A percentile compares a stretch with the other conserved stretches of the same genome.
Conservation (phyloP, 1,140 invertebrate genomes). For the Phthorimaea operculella region DNA sequence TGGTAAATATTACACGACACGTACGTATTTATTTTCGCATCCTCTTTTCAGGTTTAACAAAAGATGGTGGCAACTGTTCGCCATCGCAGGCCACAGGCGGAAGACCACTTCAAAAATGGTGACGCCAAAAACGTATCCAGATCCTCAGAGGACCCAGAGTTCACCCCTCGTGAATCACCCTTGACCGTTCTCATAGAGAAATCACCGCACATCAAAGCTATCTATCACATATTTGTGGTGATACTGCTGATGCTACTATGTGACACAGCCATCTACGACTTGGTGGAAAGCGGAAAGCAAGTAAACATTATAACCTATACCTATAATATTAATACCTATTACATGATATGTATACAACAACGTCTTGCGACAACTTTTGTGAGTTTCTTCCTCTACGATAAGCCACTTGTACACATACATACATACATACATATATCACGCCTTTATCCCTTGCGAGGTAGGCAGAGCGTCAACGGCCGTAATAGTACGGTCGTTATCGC, state of each 20-base stretch:
- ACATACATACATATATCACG: too few relatives aligned
- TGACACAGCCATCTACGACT: slow-evolving; percentile 78
- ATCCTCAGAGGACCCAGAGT: slow-evolving; percentile 73
- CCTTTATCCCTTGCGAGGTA: too few relatives aligned
- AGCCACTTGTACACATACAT: too few relatives aligned
- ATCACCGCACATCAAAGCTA: slow-evolving; percentile 79
- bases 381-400: too few relatives aligned
- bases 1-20: too few relatives aligned
- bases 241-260: slow-evolving; percentile 80
- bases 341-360: too few relatives aligned
- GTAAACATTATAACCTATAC: slow-evolving; percentile 36
- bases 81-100: slow-evolving; percentile 10
- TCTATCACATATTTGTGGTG: slow-evolving; percentile 87
- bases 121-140: slow-evolving; percentile 18
- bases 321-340: too few relatives aligned
- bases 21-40: too few relatives aligned
- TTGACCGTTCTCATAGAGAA: slow-evolving; percentile 83
- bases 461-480: too few relatives aligned
- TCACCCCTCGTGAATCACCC: slow-evolving; percentile 76
- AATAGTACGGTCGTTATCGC: too few relatives aligned
- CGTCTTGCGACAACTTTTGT: too few relatives aligned
- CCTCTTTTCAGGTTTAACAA: slow-evolving; percentile 8
- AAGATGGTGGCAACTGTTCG: slow-evolving; percentile 19
- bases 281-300: slow-evolving; percentile 80
- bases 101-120: slow-evolving; percentile 23